Percentiles rank a stretch among this genome's conserved stretches.
Conservation (phyloP, 1,140 invertebrate species). For the Phocides pigmalion region DNA sequence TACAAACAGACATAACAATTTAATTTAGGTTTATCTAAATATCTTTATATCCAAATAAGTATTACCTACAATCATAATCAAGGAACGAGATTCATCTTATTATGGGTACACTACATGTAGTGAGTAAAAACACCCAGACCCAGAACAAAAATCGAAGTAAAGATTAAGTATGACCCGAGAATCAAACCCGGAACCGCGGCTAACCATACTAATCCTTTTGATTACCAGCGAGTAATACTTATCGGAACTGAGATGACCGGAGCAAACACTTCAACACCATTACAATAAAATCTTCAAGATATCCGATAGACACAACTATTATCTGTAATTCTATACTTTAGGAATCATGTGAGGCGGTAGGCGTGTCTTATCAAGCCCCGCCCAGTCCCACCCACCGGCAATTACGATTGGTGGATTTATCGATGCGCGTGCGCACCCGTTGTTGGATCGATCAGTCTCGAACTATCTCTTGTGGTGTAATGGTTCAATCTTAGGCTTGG, state of each 20-base stretch:
- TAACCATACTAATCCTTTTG: too few relatives aligned
- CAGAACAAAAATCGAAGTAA: too few relatives aligned
- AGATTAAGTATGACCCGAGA: too few relatives aligned
- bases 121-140: too few relatives aligned
- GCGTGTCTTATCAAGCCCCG: slow-evolving; percentile 38
- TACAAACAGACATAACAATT: too few relatives aligned
- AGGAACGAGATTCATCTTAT: too few relatives aligned
- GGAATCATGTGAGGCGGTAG: slow-evolving; percentile 59
- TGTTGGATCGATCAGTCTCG: slow-evolving; percentile 59
- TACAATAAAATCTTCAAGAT: slow-evolving; percentile 32
- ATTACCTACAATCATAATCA: too few relatives aligned
- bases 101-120: too few relatives aligned
- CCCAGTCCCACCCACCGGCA: slow-evolving; percentile 41
- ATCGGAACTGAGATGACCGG: slow-evolving; percentile 7
- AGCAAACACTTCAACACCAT: slow-evolving; percentile 8
- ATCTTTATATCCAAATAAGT: too few relatives aligned
- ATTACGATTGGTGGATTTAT: slow-evolving; percentile 59
- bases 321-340: slow-evolving; percentile 66
- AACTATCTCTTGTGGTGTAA: slow-evolving; percentile 37
- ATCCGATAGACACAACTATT: slow-evolving; percentile 47
- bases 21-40: too few relatives aligned
- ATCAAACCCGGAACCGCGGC: too few relatives aligned
- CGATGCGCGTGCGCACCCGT: slow-evolving; percentile 52
- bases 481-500: slow-evolving; percentile 26
- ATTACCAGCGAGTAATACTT: slow-evolving; percentile 9